Evolutionary conservation across 2,797 vertebrate genomes (phyloP).

Genomic region (Cryptoblepharus egeriae): DNA sequence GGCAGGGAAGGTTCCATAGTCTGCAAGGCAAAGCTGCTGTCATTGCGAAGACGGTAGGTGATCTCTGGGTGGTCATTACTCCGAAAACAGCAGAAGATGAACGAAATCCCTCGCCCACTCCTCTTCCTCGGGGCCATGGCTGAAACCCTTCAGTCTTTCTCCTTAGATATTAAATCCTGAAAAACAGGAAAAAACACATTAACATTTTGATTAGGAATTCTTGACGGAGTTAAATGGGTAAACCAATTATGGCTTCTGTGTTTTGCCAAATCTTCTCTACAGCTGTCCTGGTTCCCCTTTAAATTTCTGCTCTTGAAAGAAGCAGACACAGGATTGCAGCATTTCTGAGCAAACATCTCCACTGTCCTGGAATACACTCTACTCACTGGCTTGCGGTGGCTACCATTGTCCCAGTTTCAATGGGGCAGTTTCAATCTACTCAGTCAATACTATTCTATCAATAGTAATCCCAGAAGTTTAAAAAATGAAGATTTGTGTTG

Average conservation of each 20-base stretch:
- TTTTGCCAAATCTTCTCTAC: too few species aligned
- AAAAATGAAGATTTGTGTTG: background rate
- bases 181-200: constrained; percentile 29
- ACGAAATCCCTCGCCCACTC: constrained; percentile 83
- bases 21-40: constrained; percentile 86
- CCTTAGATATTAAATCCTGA: constrained; percentile 74
- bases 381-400: background rate
- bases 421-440: too few species aligned
- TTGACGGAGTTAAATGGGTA: too few species aligned
- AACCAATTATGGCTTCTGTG: too few species aligned
- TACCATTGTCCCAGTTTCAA: background rate
- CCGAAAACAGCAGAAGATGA: constrained; percentile 93
- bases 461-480: background rate
- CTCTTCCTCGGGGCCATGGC: constrained; percentile 88
- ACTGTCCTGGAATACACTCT: background rate
- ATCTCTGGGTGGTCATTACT: constrained; percentile 89
- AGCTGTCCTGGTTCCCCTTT: background rate
- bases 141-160: constrained; percentile 60
- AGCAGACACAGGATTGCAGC: background rate
- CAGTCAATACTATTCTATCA: too few species aligned
- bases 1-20: constrained; percentile 86
- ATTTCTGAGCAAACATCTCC: background rate
- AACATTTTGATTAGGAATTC: background rate
- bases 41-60: constrained; percentile 87
- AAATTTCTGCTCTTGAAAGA: background rate